phyloP scores from a whole-genome alignment of 2,113 vertebrate genomes.

The Anarrhichthys ocellatus region DNA sequence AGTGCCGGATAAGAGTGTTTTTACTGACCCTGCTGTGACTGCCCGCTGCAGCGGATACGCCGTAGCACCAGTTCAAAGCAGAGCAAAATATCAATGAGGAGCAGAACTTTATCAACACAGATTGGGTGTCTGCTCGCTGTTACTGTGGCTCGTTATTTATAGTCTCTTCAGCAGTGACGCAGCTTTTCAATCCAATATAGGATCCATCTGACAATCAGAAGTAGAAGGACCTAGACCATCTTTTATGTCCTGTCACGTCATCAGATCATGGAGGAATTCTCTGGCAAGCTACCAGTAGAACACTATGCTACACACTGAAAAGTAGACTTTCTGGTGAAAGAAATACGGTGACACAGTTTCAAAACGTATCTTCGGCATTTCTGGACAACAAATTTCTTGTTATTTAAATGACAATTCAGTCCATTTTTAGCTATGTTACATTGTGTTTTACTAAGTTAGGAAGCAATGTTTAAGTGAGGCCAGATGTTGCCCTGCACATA shows the following conservation, averaged over 20 bases:
- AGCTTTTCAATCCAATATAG: not conserved
- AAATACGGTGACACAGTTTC: no score
- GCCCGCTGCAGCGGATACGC: slow-evolving; percentile 55
- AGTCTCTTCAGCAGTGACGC: not conserved
- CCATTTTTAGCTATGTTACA: no score
- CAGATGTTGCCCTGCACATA: no score
- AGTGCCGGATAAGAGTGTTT: slow-evolving; percentile 59
- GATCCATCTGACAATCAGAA: not conserved
- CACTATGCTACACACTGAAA: no score
- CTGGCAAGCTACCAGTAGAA: not conserved
- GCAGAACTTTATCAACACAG: slow-evolving; percentile 50
- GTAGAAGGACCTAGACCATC: not conserved
- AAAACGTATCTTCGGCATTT: no score
- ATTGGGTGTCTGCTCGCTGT: slow-evolving; percentile 7
- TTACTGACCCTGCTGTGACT: slow-evolving; percentile 55
- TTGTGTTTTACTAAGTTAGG: no score
- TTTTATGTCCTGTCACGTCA: not conserved
- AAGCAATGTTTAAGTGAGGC: no score
- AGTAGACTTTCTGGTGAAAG: no score
- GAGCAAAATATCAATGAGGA: slow-evolving; percentile 29
- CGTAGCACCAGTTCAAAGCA: slow-evolving; percentile 58
- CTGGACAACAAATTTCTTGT: no score
- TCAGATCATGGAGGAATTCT: not conserved
- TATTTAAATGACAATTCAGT: no score
- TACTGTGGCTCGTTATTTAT: slow-evolving; percentile 24